These are phyloP conservation scores for Pteruthius melanotis DNA, from an alignment of 2,113 vertebrate genomes.

Conservation along the genomic window DNA sequence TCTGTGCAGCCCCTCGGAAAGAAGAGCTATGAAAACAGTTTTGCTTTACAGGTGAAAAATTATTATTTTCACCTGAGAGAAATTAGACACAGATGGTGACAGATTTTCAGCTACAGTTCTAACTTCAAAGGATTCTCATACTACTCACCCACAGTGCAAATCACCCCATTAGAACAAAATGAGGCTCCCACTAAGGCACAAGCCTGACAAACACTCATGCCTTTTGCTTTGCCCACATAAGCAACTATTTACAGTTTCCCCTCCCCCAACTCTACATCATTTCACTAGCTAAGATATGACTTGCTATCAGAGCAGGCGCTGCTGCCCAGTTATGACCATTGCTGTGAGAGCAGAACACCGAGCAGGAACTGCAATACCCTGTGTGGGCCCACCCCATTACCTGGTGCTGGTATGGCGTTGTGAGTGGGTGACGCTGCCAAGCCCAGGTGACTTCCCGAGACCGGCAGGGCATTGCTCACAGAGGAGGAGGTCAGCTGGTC, in stretches of 20 bases:
- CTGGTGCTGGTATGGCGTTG: slow-evolving; percentile 86
- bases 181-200: neutral
- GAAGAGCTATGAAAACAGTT: neutral
- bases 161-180: neutral
- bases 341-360: neutral
- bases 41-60: neutral
- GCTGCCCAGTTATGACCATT: neutral
- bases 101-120: neutral
- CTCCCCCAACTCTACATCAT: neutral
- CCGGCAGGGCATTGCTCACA: slow-evolving; percentile 82
- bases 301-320: neutral
- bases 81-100: neutral
- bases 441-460: slow-evolving; percentile 85
- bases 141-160: neutral
- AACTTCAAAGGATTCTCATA: neutral
- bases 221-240: neutral
- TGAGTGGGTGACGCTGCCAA: slow-evolving; percentile 91
- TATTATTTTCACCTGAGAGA: neutral
- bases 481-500: slow-evolving; percentile 92
- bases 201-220: neutral
- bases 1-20: neutral
- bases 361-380: neutral
- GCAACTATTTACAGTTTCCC: neutral
- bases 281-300: neutral
- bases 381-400: slow-evolving; percentile 68